Base-by-base conservation (phyloP, 2,888 invertebrate species). In the Caenorhabditis wallacei region DNA sequence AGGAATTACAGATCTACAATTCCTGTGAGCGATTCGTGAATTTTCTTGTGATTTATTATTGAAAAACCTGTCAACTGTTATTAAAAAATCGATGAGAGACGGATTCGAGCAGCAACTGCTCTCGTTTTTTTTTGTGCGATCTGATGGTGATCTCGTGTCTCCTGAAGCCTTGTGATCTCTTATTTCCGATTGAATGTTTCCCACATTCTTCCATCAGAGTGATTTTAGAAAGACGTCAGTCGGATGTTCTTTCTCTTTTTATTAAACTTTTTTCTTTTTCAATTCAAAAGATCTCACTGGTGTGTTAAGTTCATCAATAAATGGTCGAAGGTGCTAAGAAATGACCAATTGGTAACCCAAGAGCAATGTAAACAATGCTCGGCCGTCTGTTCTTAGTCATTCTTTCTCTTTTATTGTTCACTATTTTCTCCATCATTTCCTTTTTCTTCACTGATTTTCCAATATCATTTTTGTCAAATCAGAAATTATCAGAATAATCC, bases 311-410 rank as follows among this genome's bases (percentile, higher is more conserved):
- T 22, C 24, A 24, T n/a, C 13, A 16, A 2, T 11, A 43, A 26
- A 4, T 8, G 10, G 40, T 13, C 18, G 8, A 64, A 61, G 63
- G 54, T 64, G 63, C 54, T 64, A 74, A 74, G 54, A 66, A 56
- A 40, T 75, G 66, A 75, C 66, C 75, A 64, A 16, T 57, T 54
- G 76, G 76, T 76, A 76, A 76, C 68, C 68, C 68, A 76, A 76
- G 76, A 69, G 68, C 66, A 46, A 51, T 53, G 53, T 35, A 76
- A 76, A 71, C 64, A 79, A 35, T 61, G 16, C 57, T 48, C 59
- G n/a, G 30, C n/a, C 35, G 40, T 46, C 51, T 70, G 43, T 63
- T 46, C 46, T 43, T 10, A 54, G 46, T 68, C 51, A 59, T 35
- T 30, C 69, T 48, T 46, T 16, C 16, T 40, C 11, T 30, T 5